Evolutionary conservation across 2,797 vertebrate genomes (phyloP).

Genomic region (Lacerta agilis): DNA sequence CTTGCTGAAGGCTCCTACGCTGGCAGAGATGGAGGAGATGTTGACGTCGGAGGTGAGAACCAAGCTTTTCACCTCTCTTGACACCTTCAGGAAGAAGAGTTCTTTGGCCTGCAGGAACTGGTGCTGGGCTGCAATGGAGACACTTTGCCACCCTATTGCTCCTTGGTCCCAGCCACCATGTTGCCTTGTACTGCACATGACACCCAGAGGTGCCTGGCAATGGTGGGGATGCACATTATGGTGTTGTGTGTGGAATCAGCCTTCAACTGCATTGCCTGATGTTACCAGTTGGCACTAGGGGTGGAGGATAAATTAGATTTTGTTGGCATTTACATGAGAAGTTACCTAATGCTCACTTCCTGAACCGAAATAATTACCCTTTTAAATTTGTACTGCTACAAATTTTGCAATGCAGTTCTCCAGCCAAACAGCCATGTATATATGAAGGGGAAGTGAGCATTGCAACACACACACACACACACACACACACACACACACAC

Average conservation of each 20-base stretch:
- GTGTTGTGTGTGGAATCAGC: neutral
- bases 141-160: no score
- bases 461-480: no score
- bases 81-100: no score
- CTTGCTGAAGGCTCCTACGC: constrained; percentile 92
- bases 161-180: neutral
- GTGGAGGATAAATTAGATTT: neutral
- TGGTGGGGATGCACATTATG: neutral
- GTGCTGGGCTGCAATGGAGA: neutral
- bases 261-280: neutral
- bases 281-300: no score
- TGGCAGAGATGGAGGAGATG: constrained; percentile 98
- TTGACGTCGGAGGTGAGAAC: constrained; percentile 87
- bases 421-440: no score
- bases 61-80: neutral
- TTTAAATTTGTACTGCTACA: no score
- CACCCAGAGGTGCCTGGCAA: neutral
- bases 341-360: no score
- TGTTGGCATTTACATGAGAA: neutral
- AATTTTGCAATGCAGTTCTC: no score
- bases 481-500: no score
- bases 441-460: no score
- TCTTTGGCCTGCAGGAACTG: neutral
- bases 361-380: no score
- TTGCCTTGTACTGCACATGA: neutral